Percentiles rank a stretch among this genome's conserved stretches.
Evolutionary conservation across 2,888 invertebrate genomes (phyloP).

Genomic region (Ophonus ardosiacus): DNA sequence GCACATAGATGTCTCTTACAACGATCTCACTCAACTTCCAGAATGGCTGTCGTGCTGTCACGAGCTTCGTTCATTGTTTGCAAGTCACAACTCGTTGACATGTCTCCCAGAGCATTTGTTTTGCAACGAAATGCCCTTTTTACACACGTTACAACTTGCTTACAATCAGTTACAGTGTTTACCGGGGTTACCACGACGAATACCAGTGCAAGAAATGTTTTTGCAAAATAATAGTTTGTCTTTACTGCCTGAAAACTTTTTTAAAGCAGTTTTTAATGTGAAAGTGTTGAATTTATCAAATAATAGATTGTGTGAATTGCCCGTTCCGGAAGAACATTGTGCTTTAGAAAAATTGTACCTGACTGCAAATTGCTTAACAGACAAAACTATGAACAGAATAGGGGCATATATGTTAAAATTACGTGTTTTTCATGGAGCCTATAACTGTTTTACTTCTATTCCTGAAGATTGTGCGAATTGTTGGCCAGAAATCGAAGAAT

Average conservation of each 20-base stretch:
- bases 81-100: constrained; percentile 85
- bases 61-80: constrained; percentile 84
- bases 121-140: constrained; percentile 84
- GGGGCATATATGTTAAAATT: constrained; percentile 82
- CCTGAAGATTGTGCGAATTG: constrained; percentile 86
- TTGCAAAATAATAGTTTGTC: constrained; percentile 89
- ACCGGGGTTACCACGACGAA: constrained; percentile 83
- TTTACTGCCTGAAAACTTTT: constrained; percentile 86
- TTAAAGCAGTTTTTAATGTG: constrained; percentile 81
- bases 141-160: constrained; percentile 86
- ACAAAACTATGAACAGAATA: constrained; percentile 79
- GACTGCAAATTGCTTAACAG: constrained; percentile 87
- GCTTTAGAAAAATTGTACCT: constrained; percentile 84
- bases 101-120: constrained; percentile 86
- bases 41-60: constrained; percentile 88
- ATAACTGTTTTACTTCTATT: constrained; percentile 85
- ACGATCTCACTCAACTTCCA: constrained; percentile 84
- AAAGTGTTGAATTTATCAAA: constrained; percentile 87
- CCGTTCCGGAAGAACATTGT: constrained; percentile 78
- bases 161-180: constrained; percentile 87
- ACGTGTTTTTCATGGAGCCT: constrained; percentile 86
- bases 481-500: constrained; percentile 89
- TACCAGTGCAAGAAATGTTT: constrained; percentile 84
- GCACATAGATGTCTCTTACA: constrained; percentile 88
- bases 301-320: constrained; percentile 85